These are phyloP conservation scores for Planococcus citri DNA, from an alignment of 1,140 invertebrate genomes.

Conservation along the genomic window DNA sequence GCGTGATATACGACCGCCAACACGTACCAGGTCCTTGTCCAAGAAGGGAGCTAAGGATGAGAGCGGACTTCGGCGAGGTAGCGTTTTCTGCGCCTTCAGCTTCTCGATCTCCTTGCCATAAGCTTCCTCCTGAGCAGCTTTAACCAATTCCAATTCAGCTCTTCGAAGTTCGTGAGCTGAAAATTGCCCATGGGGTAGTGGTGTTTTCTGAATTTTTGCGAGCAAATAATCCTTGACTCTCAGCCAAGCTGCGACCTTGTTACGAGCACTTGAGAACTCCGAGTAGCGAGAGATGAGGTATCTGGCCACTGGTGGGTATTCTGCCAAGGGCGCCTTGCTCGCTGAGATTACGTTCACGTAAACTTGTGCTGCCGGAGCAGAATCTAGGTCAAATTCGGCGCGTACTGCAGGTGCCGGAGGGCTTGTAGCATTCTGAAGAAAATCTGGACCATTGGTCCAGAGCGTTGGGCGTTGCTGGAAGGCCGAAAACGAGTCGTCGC, in stretches of 20 bases:
- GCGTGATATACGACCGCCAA: constrained; percentile 26
- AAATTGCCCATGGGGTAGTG: not conserved
- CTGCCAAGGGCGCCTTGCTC: no score
- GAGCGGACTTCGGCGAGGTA: not conserved
- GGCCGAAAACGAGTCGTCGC: constrained; percentile 26
- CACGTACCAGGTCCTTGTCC: constrained; percentile 24
- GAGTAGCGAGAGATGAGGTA: no score
- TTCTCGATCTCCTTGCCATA: not conserved
- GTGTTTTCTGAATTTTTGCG: not conserved
- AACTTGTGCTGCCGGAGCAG: no score
- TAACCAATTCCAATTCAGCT: not conserved
- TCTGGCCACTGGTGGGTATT: no score
- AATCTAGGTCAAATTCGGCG: no score
- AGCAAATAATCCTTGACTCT: not conserved
- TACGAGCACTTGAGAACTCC: not conserved
- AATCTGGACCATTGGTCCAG: constrained; percentile 25
- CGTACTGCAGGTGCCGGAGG: no score
- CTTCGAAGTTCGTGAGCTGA: not conserved
- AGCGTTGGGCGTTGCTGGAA: constrained; percentile 14
- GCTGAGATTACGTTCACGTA: no score
- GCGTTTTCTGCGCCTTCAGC: not conserved
- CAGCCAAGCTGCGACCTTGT: not conserved
- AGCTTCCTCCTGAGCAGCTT: not conserved
- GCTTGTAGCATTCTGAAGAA: not conserved
- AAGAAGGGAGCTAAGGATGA: constrained; percentile 17